Evolutionary conservation across 2,888 invertebrate species (phyloP).

Genomic region (Formica aserva): DNA sequence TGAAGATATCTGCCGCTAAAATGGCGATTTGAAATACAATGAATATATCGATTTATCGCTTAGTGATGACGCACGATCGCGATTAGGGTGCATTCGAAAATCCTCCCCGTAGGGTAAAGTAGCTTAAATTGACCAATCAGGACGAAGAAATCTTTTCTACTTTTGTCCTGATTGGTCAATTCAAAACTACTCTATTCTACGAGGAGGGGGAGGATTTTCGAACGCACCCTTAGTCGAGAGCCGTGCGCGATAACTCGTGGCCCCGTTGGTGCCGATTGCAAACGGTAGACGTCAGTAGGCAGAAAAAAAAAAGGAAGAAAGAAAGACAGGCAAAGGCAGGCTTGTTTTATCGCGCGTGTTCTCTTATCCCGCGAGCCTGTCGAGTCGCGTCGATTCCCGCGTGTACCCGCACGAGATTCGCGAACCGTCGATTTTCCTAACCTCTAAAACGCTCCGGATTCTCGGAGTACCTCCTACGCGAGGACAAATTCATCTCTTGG

Average conservation of each 20-base stretch:
- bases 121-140: too few relatives aligned
- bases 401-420: neutral
- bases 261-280: slow-evolving; percentile 28
- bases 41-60: neutral
- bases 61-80: neutral
- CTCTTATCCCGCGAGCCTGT: neutral
- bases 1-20: neutral
- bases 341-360: neutral
- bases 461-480: neutral
- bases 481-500: slow-evolving; percentile 19
- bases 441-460: slow-evolving; percentile 16
- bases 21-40: neutral
- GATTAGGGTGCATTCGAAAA: neutral
- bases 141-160: too few relatives aligned
- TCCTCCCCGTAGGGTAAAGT: too few relatives aligned
- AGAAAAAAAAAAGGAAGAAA: slow-evolving; percentile 6
- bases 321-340: neutral
- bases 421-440: slow-evolving; percentile 19
- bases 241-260: slow-evolving; percentile 28
- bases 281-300: slow-evolving; percentile 47
- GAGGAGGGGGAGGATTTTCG: too few relatives aligned
- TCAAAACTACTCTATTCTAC: too few relatives aligned
- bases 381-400: neutral
- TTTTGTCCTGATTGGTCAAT: too few relatives aligned
- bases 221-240: slow-evolving; percentile 11